Evolutionary conservation across 2,113 vertebrate genomes (phyloP), one percentile per base, ranked within the genome.

Genomic region (Dasypus novemcinctus): DNA sequence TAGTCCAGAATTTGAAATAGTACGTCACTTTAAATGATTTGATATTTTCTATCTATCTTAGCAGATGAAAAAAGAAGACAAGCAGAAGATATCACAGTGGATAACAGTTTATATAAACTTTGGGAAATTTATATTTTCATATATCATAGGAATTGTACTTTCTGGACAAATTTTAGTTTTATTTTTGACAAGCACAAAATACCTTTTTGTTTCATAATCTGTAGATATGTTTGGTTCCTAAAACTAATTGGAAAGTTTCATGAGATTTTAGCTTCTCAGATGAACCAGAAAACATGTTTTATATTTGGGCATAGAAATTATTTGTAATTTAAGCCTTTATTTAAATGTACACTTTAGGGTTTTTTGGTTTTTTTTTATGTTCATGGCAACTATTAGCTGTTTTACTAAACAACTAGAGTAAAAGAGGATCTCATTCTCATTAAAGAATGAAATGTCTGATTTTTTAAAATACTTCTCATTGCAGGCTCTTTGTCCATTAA

Each of bases 401-500:
- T 81, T 36, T 78, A 78, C 23, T 69, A 20, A 93, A n/a, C 43
- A 78, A 23, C 27, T 79, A 66, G 43, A 46, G 25, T 88, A 78
- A 94, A 82, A 94, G n/a, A 95, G 66, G 57, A 41, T 25, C 72
- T 0, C 83, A 14, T 49, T 95, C 46, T 71, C 27, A 52, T 54
- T n/a, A 61, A 88, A 87, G 27, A 87, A 54, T 76, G 33, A 57
- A 88, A 81, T 87, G 4, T 76, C 4, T 94, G 15, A 7, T 93
- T 17, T 96, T 94, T 92, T 25, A 13, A 92, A 1, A 9, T 93
- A 49, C 71, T 38, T 94, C 93, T 43, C 97, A 0, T 96, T 93
- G 41, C 89, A 99, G 99, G 99, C 99, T 93, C 98, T 99, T 7
- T 99, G 99, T 98, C 99, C 99, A 13, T 57, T 99, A 96, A 98